Conservation (phyloP, 1,140 invertebrate genomes). For the Pogonomyrmex californicus region DNA sequence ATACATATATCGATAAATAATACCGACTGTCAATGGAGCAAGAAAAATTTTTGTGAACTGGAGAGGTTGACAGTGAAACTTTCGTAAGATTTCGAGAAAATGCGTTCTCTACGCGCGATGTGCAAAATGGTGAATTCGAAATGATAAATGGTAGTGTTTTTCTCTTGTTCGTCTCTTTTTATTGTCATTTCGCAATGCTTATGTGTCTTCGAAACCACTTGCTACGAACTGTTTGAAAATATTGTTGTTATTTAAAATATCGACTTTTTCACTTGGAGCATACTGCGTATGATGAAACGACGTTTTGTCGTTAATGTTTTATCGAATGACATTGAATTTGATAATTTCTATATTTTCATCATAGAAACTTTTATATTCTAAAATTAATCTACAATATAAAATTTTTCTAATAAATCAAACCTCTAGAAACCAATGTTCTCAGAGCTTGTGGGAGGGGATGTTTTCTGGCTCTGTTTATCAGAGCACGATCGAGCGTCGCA, state of each 20-base stretch:
- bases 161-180: background rate
- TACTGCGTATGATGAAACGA: background rate
- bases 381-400: background rate
- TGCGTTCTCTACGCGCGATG: background rate
- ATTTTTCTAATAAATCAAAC: background rate
- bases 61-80: background rate
- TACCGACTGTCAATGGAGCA: background rate
- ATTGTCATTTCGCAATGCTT: background rate
- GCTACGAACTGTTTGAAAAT: background rate
- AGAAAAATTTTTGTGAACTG: background rate
- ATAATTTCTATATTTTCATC: constrained; percentile 7
- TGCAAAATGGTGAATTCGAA: constrained; percentile 13
- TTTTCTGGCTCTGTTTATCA: constrained; percentile 8
- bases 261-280: background rate
- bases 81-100: background rate
- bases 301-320: background rate
- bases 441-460: background rate
- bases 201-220: background rate
- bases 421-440: background rate
- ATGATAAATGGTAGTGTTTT: background rate
- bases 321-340: background rate
- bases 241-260: background rate
- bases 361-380: background rate
- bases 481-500: background rate
- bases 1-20: background rate